phyloP scores from a whole-genome alignment of 1,140 invertebrate species.

The Spodoptera litura region DNA sequence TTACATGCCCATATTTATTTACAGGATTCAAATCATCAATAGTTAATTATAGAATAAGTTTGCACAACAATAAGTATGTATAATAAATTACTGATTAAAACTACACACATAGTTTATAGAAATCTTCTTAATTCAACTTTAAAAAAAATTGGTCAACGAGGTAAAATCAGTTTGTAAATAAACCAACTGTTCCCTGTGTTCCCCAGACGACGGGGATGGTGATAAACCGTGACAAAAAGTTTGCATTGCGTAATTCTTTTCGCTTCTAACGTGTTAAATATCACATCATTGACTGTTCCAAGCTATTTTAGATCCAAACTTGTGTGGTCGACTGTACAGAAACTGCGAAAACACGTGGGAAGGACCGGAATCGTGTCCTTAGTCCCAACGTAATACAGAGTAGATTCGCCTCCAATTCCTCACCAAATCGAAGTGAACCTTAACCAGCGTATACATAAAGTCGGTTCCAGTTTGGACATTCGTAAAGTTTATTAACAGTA shows the following conservation, averaged over 20 bases:
- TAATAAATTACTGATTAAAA: no score
- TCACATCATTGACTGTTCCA: neutral
- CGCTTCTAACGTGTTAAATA: neutral
- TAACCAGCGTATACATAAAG: neutral
- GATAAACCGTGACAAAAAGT: no score
- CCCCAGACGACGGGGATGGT: no score
- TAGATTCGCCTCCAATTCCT: neutral
- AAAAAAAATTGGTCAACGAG: no score
- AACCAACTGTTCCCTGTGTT: no score
- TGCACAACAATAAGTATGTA: no score
- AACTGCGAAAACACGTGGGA: slow-evolving; percentile 52
- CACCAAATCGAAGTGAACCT: neutral
- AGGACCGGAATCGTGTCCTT: slow-evolving; percentile 53
- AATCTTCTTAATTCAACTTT: no score
- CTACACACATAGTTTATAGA: no score
- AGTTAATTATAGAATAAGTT: no score
- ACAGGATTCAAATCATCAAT: no score
- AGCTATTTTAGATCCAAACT: slow-evolving; percentile 34
- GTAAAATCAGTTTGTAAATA: no score
- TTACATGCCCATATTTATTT: no score
- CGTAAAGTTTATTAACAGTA: slow-evolving; percentile 4
- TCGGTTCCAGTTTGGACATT: neutral
- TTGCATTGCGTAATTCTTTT: neutral
- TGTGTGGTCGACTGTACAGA: slow-evolving; percentile 33
- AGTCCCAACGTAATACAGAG: slow-evolving; percentile 25